Conservation (phyloP, 2,888 invertebrate genomes). For the Drosophila kuntzei region DNA sequence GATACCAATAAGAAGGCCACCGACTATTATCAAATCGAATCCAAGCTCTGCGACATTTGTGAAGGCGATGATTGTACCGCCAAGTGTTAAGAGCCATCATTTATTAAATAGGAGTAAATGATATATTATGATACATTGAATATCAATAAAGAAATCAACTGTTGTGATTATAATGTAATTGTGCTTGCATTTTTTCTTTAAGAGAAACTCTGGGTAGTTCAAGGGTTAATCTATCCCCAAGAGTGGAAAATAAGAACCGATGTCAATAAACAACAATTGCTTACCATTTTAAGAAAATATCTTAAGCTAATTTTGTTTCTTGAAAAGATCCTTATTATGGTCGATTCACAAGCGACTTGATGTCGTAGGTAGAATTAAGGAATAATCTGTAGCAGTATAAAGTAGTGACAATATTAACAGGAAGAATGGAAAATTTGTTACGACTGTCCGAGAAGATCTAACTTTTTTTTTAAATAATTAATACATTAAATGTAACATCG, state of each 20-base stretch:
- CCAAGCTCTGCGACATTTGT: constrained; percentile 81
- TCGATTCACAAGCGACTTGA: too few relatives aligned
- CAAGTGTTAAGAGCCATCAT: constrained; percentile 40
- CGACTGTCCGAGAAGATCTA: too few relatives aligned
- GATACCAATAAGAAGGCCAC: constrained; percentile 88
- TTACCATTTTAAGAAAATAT: background rate
- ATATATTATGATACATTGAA: constrained; percentile 7
- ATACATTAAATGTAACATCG: too few relatives aligned
- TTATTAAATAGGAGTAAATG: background rate
- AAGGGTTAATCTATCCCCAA: background rate
- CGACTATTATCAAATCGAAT: constrained; percentile 75
- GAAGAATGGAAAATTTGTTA: too few relatives aligned
- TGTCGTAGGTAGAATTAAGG: too few relatives aligned
- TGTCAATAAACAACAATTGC: background rate
- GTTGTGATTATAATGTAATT: constrained; percentile 45
- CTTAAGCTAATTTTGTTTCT: too few relatives aligned
- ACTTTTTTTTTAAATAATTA: too few relatives aligned
- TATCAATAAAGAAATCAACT: constrained; percentile 23
- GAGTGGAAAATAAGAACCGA: background rate
- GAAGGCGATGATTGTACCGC: constrained; percentile 58
- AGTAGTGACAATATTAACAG: too few relatives aligned
- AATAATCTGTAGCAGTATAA: too few relatives aligned
- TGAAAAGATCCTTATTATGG: too few relatives aligned
- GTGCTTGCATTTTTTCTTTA: background rate
- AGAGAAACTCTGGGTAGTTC: background rate